phyloP scores from a whole-genome alignment of 2,113 vertebrate species.

The Galemys pyrenaicus region DNA sequence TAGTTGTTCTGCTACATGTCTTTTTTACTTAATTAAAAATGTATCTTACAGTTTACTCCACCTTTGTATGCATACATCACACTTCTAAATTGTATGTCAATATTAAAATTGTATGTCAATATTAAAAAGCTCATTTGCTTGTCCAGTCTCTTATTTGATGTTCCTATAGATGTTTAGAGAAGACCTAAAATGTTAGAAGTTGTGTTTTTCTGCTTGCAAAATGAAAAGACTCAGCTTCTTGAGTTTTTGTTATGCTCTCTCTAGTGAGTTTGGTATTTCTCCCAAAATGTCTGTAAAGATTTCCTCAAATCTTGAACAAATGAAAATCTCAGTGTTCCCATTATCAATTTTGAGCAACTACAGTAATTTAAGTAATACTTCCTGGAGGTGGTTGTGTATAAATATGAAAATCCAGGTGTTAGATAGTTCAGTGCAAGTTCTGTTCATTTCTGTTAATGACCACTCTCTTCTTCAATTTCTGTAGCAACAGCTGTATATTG shows the following conservation, averaged over 20 bases:
- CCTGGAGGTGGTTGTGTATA: not conserved
- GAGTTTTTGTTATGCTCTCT: not conserved
- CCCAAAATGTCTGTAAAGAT: not conserved
- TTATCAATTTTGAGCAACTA: not conserved
- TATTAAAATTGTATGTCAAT: not conserved
- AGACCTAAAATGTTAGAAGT: not conserved
- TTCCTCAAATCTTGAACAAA: not conserved
- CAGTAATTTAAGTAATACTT: not conserved
- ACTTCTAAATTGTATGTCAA: not conserved
- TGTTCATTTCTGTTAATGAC: not conserved
- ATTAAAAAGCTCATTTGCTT: not conserved
- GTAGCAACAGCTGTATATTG: constrained; percentile 96
- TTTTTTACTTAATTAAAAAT: not conserved
- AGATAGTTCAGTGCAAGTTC: not conserved
- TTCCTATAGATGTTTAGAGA: not conserved
- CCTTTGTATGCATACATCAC: not conserved
- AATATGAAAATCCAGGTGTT: not conserved
- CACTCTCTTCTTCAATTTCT: constrained; percentile 50
- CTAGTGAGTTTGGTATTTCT: not conserved
- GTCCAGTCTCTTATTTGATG: not conserved
- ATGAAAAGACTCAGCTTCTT: not conserved
- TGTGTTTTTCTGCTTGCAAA: not conserved
- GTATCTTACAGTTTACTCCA: not conserved
- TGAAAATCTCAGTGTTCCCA: not conserved
- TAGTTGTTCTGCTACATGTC: not conserved